Evolutionary conservation across 2,797 vertebrate genomes (phyloP).

Genomic region (Nothura maculosa): DNA sequence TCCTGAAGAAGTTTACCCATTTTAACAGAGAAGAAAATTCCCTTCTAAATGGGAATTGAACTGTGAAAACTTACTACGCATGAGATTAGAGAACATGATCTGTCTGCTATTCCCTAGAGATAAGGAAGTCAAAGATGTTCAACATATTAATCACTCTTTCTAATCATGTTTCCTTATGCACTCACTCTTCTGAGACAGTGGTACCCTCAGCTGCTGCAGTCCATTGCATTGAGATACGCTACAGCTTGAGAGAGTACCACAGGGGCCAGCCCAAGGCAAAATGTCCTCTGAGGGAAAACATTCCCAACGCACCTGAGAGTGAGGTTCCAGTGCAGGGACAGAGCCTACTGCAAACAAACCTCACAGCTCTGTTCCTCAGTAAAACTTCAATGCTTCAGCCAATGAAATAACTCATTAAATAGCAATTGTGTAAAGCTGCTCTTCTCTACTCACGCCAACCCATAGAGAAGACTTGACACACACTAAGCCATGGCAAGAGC

Average conservation of each 20-base stretch:
- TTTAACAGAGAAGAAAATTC: conserved; percentile 12
- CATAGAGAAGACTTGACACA: neutral
- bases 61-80: neutral
- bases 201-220: neutral
- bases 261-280: neutral
- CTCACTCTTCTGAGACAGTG: neutral
- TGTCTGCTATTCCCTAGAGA: neutral
- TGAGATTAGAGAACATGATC: neutral
- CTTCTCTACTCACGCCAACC: neutral
- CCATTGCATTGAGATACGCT: neutral
- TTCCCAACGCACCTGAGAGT: neutral
- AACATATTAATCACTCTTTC: neutral
- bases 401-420: neutral
- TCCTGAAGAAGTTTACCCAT: neutral
- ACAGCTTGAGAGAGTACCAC: neutral
- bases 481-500: neutral
- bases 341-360: neutral
- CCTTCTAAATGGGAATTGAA: neutral
- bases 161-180: neutral
- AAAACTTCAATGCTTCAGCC: neutral
- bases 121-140: neutral
- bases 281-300: neutral
- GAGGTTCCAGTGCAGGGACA: neutral
- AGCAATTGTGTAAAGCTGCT: neutral
- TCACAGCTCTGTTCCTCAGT: neutral